Conservation (phyloP, 2,797 vertebrate species). For the Linurgus olivaceus region DNA sequence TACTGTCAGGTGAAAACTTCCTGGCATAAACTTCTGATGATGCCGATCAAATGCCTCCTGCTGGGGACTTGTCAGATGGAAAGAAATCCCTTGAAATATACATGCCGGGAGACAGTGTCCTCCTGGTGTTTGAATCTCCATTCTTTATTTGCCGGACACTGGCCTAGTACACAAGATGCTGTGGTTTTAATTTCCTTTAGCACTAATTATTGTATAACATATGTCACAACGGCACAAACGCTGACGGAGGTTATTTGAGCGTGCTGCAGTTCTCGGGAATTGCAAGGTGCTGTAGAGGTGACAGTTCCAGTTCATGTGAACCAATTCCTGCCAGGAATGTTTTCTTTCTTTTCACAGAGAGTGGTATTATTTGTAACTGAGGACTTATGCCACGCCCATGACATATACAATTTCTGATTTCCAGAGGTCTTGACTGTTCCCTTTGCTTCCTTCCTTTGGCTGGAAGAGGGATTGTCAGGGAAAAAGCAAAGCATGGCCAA, state of each 20-base stretch:
- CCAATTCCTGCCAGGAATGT: not conserved
- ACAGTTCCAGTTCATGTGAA: not conserved
- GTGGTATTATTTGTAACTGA: not conserved
- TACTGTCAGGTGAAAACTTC: no score
- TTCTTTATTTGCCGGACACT: no score
- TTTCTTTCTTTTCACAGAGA: not conserved
- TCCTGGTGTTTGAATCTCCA: no score
- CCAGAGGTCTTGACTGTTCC: not conserved
- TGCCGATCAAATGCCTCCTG: no score
- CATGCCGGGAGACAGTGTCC: no score
- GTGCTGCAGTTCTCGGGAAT: not conserved
- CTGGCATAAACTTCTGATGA: no score
- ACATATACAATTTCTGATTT: not conserved
- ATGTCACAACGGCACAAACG: not conserved
- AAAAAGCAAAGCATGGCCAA: not conserved
- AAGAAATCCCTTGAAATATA: no score
- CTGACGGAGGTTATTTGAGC: fast-evolving
- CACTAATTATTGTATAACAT: no score
- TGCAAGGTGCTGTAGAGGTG: not conserved
- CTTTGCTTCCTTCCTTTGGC: not conserved
- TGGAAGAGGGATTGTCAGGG: not conserved
- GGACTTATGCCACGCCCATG: not conserved
- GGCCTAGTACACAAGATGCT: no score
- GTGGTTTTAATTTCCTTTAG: no score
- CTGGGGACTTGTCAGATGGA: no score